phyloP scores from a whole-genome alignment of 1,140 invertebrate genomes.

The Brachionus manjavacas region DNA sequence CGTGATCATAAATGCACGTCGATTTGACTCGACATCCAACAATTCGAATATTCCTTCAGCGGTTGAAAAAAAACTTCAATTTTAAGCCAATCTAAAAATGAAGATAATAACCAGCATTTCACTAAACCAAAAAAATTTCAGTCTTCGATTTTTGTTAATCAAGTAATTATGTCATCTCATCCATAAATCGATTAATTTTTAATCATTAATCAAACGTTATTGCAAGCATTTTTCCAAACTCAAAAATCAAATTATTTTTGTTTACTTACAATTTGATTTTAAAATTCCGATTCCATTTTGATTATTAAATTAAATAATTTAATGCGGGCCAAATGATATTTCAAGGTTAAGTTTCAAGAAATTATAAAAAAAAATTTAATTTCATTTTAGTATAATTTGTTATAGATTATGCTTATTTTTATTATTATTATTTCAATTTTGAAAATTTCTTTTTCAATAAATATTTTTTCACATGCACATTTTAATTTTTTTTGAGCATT shows the following conservation, averaged over 20 bases:
- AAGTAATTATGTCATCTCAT: not conserved
- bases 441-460: not conserved
- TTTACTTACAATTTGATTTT: not conserved
- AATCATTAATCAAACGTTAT: not conserved
- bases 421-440: not conserved
- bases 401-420: not conserved
- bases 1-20: too few species aligned
- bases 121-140: not conserved
- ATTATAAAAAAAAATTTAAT: not conserved
- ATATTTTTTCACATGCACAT: not conserved
- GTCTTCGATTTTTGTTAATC: not conserved
- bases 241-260: not conserved
- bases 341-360: not conserved
- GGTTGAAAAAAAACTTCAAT: too few species aligned
- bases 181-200: not conserved
- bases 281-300: not conserved
- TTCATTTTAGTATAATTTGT: not conserved
- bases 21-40: too few species aligned
- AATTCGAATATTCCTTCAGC: too few species aligned
- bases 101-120: not conserved
- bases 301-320: not conserved
- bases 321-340: not conserved
- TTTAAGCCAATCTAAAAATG: too few species aligned
- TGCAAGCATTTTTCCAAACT: not conserved
- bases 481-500: not conserved